These are phyloP conservation scores for Menidia beryllina DNA, from an alignment of 2,113 vertebrate species.

Conservation along the genomic window DNA sequence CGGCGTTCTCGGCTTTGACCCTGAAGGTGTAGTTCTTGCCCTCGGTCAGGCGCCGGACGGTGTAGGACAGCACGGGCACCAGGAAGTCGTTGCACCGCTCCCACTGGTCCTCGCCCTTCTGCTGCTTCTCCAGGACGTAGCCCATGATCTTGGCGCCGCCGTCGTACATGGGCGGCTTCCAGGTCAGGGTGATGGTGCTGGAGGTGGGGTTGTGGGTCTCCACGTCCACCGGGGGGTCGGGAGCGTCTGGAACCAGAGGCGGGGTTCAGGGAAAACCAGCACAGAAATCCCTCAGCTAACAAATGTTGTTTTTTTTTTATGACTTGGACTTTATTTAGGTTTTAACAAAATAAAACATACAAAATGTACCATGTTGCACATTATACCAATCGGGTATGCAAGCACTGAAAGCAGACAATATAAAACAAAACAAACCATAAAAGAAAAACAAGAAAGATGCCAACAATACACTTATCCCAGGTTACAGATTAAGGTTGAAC, in stretches of 20 bases:
- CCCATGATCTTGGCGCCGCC: slow-evolving; percentile 97
- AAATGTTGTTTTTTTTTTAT: no score
- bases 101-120: slow-evolving; percentile 92
- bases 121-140: slow-evolving; percentile 92
- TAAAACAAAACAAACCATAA: no score
- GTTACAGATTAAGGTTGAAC: no score
- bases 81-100: slow-evolving; percentile 95
- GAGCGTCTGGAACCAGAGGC: slow-evolving; percentile 82
- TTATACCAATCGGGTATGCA: no score
- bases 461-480: no score
- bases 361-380: no score
- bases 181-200: slow-evolving; percentile 92
- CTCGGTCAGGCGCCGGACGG: slow-evolving; percentile 90
- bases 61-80: slow-evolving; percentile 92
- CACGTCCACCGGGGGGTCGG: slow-evolving; percentile 94
- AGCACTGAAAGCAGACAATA: no score
- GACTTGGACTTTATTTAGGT: no score
- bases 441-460: no score
- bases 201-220: slow-evolving; percentile 92
- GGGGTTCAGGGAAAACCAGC: neutral
- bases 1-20: slow-evolving; percentile 92
- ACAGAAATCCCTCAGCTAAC: no score
- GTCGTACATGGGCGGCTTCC: slow-evolving; percentile 97
- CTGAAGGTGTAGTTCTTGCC: slow-evolving; percentile 93
- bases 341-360: no score